Base-by-base conservation (phyloP, 2,797 vertebrate species). In the Gymnoscopelus microlampas region DNA sequence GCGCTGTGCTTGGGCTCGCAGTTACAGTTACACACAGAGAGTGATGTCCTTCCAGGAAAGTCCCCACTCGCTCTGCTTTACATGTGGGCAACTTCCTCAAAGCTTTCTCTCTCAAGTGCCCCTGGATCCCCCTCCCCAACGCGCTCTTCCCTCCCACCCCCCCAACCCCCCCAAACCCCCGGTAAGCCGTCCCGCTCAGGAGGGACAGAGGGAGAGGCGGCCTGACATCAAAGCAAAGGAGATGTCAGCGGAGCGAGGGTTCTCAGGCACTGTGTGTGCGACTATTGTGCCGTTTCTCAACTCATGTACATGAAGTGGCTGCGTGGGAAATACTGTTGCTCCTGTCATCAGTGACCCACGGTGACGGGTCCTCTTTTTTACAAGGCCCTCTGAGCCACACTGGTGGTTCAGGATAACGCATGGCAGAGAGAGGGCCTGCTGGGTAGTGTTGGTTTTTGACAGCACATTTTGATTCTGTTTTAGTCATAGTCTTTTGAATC, bases 31-130 rank as follows among this genome's bases (percentile, higher is more conserved):
- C 90, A 87, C 89, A 90, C 86, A 88, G 84, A 91, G 87, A 85
- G 89, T 90, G 91, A 92, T 92, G 90, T 92, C 88, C 88, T 92
- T 91, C 89, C 92, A 93, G 92, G 93, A 93, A 94, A 93, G 85
- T 88, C 92, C 91, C 88, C 86, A 85, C 91, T 91, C 89, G 78
- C 39, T 61, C 39, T 61, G 64, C 32, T 11, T 24, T 64, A 60
- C 84, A 89, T 74, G 85, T 84, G 91, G 88, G 88, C 83, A 86
- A 89, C 89, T 91, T 91, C 92, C 90, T 89, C 80, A 72, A 19
- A 14, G 14, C 59, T 19, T 70, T 81, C 84, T 72, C 79, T 86
- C 85, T 87, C 79, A 56, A 15, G 59, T 73, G 85, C 75, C 80
- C 69, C 83, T 29, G 39, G 39, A 44, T 44, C 76, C 66, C 66